Conservation (phyloP, 2,113 vertebrate genomes). For the Morone saxatilis region DNA sequence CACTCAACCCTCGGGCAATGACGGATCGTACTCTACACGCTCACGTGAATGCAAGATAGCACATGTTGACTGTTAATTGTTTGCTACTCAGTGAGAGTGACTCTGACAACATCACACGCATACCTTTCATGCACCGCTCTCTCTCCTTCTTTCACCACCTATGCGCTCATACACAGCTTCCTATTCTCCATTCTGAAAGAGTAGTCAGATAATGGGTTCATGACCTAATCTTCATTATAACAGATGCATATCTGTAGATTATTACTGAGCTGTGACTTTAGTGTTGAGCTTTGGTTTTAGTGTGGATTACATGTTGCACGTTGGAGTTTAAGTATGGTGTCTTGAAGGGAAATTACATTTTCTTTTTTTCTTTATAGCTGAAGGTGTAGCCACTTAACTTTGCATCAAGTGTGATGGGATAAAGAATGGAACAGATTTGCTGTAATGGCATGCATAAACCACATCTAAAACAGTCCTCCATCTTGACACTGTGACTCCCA, state of each 20-base stretch:
- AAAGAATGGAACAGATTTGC: not conserved
- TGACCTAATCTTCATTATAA: slow-evolving; percentile 33
- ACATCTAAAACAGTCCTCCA: not conserved
- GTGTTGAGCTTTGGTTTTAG: slow-evolving; percentile 2
- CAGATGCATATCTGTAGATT: slow-evolving; percentile 39
- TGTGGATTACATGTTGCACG: not conserved
- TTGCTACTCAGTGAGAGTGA: not conserved
- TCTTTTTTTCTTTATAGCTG: not conserved
- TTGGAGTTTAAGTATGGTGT: not conserved
- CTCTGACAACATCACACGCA: not conserved
- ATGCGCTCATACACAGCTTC: not conserved
- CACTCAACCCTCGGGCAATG: too few species aligned
- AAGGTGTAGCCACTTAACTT: not conserved
- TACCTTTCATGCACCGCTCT: not conserved
- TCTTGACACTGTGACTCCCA: not conserved
- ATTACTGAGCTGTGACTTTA: slow-evolving; percentile 29
- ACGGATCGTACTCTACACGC: not conserved
- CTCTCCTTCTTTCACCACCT: not conserved
- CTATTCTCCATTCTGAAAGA: slow-evolving; percentile 21
- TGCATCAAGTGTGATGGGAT: not conserved
- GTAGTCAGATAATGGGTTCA: slow-evolving; percentile 51
- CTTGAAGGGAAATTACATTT: not conserved
- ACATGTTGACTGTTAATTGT: not conserved
- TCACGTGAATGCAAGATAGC: not conserved
- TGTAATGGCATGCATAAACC: not conserved